A percentile compares a stretch with the other conserved stretches of the same genome.
These are phyloP conservation scores for Parochlus steinenii DNA, from an alignment of 2,888 invertebrate genomes.

Conservation along the genomic window DNA sequence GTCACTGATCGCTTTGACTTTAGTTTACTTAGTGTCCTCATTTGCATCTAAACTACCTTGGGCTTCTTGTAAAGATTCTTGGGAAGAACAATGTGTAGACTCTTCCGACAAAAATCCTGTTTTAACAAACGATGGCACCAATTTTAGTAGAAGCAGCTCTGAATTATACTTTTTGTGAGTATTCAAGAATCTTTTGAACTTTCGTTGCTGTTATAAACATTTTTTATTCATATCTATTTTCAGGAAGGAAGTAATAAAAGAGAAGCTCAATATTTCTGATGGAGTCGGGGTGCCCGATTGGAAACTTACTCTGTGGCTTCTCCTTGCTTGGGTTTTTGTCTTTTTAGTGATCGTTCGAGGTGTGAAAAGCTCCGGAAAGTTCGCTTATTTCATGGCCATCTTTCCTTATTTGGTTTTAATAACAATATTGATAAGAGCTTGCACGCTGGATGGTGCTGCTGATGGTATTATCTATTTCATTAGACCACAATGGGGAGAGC, in stretches of 20 bases:
- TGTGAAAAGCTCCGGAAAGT: slow-evolving; percentile 64
- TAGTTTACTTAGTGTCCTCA: slow-evolving; percentile 56
- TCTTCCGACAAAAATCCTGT: slow-evolving; percentile 18
- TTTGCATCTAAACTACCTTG: slow-evolving; percentile 55
- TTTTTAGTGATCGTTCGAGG: slow-evolving; percentile 53
- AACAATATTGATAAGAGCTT: slow-evolving; percentile 49
- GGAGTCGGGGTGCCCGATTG: slow-evolving; percentile 45
- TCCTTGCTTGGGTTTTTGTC: slow-evolving; percentile 49
- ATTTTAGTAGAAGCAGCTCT: slow-evolving; percentile 33
- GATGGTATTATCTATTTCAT: slow-evolving; percentile 64
- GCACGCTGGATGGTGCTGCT: slow-evolving; percentile 48
- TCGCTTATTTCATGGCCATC: slow-evolving; percentile 76
- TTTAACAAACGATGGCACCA: neutral
- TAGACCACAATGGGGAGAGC: slow-evolving; percentile 58
- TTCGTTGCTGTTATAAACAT: slow-evolving; percentile 1
- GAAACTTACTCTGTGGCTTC: slow-evolving; percentile 47
- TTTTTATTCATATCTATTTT: slow-evolving; percentile 14
- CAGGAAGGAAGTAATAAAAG: slow-evolving; percentile 36
- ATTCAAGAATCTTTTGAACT: slow-evolving; percentile 6
- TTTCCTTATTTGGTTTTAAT: slow-evolving; percentile 70
- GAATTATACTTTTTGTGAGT: slow-evolving; percentile 41
- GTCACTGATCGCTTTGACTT: slow-evolving; percentile 51
- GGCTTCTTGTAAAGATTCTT: slow-evolving; percentile 39
- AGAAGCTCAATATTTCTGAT: slow-evolving; percentile 29
- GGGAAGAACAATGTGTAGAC: slow-evolving; percentile 23